Evolutionary conservation across 2,888 invertebrate genomes (phyloP).

Genomic region (Plebejus argus): DNA sequence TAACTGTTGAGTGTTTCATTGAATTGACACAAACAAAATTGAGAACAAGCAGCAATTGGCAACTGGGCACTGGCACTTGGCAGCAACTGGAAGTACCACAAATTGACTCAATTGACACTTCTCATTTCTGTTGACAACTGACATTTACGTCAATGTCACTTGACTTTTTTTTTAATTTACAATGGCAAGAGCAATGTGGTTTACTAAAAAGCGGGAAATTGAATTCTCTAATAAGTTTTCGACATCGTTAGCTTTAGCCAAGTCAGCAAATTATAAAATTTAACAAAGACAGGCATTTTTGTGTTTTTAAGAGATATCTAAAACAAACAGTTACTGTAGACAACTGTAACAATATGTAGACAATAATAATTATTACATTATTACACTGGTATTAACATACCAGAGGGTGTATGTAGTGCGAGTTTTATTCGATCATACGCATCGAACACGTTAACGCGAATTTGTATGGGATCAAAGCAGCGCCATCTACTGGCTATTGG

Average conservation of each 20-base stretch:
- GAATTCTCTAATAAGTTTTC: not conserved
- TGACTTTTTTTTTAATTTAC: not conserved
- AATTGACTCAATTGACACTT: not conserved
- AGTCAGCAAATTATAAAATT: too few species aligned
- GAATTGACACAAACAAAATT: slow-evolving; percentile 19
- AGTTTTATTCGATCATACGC: too few species aligned
- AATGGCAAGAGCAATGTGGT: not conserved
- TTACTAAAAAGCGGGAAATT: not conserved
- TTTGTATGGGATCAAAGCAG: too few species aligned
- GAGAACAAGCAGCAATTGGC: not conserved
- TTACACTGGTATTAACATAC: too few species aligned
- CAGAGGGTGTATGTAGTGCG: too few species aligned
- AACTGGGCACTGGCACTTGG: not conserved
- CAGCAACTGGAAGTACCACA: not conserved
- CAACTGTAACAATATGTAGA: too few species aligned
- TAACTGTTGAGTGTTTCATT: slow-evolving; percentile 25
- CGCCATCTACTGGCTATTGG: too few species aligned
- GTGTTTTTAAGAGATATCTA: too few species aligned
- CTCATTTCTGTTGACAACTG: not conserved
- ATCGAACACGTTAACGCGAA: too few species aligned
- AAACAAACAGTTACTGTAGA: too few species aligned
- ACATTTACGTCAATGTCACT: not conserved
- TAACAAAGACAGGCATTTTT: too few species aligned
- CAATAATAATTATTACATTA: too few species aligned
- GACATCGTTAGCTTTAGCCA: not conserved